phyloP scores from a whole-genome alignment of 2,888 invertebrate species.

The Pammene fasciana region DNA sequence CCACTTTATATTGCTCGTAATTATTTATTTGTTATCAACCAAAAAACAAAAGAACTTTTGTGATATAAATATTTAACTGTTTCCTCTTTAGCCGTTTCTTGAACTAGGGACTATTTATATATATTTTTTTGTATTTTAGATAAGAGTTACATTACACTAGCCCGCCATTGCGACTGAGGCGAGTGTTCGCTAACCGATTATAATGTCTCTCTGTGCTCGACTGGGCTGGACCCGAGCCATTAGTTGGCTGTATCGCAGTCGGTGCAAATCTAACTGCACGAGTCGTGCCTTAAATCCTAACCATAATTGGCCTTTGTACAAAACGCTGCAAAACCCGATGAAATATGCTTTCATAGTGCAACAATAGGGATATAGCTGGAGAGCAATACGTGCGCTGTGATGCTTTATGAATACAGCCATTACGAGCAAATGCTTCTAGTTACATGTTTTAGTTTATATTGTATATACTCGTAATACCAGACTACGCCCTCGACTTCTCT shows the following conservation, averaged over 20 bases:
- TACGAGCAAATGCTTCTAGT: background rate
- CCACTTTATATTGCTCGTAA: too few species aligned
- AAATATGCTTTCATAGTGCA: slow-evolving; percentile 47
- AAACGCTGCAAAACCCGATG: slow-evolving; percentile 57
- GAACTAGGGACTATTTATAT: too few species aligned
- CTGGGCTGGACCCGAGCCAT: slow-evolving; percentile 48
- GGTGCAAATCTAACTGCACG: slow-evolving; percentile 60
- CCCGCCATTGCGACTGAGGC: background rate
- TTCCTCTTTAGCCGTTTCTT: too few species aligned
- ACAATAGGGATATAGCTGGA: slow-evolving; percentile 29
- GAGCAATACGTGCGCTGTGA: slow-evolving; percentile 7
- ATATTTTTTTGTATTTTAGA: too few species aligned
- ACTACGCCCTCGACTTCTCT: too few species aligned
- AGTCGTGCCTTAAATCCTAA: slow-evolving; percentile 64
- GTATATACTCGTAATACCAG: background rate
- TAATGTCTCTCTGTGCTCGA: background rate
- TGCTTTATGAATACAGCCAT: slow-evolving; percentile 5
- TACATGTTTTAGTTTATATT: background rate
- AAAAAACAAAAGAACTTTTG: too few species aligned
- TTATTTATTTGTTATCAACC: too few species aligned
- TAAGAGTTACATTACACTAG: too few species aligned
- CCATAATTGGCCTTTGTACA: slow-evolving; percentile 59
- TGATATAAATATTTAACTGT: too few species aligned
- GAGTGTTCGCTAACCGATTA: background rate
- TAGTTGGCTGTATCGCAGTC: slow-evolving; percentile 59